Evolutionary conservation across 2,113 vertebrate genomes (phyloP).

Genomic region (Colinus virginianus): DNA sequence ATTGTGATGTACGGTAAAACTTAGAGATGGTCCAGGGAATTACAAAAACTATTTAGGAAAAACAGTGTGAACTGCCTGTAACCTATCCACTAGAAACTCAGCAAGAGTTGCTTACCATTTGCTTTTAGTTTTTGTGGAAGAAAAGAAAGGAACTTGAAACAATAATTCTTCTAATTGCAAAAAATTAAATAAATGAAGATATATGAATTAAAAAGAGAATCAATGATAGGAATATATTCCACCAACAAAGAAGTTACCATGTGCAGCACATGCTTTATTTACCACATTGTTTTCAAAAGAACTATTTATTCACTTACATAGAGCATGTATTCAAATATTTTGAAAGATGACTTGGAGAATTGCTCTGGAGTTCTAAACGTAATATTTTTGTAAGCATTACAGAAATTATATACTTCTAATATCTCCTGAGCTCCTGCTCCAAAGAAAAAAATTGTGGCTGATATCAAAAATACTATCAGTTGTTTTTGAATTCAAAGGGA

Average conservation of each 20-base stretch:
- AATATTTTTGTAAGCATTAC: neutral
- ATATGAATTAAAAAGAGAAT: neutral
- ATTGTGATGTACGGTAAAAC: conserved; percentile 7
- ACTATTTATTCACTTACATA: neutral
- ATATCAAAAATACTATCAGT: neutral
- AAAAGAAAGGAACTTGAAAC: neutral
- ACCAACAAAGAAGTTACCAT: neutral
- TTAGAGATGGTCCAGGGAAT: neutral
- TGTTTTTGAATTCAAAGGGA: neutral
- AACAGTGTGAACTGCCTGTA: neutral
- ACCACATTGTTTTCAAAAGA: neutral
- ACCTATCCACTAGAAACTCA: conserved; percentile 19
- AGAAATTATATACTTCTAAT: neutral
- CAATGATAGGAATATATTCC: too few species aligned
- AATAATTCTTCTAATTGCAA: neutral
- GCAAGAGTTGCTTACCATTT: neutral
- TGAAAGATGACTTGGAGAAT: neutral
- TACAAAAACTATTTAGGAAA: neutral
- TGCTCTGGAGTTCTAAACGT: neutral
- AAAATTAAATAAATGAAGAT: neutral
- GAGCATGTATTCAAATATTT: neutral
- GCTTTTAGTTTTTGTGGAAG: conserved; percentile 20
- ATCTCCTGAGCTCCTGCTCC: neutral
- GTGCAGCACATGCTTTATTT: fast-evolving
- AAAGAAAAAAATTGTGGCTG: neutral